Conservation (phyloP, 2,113 vertebrate species). For the Oplegnathus fasciatus region DNA sequence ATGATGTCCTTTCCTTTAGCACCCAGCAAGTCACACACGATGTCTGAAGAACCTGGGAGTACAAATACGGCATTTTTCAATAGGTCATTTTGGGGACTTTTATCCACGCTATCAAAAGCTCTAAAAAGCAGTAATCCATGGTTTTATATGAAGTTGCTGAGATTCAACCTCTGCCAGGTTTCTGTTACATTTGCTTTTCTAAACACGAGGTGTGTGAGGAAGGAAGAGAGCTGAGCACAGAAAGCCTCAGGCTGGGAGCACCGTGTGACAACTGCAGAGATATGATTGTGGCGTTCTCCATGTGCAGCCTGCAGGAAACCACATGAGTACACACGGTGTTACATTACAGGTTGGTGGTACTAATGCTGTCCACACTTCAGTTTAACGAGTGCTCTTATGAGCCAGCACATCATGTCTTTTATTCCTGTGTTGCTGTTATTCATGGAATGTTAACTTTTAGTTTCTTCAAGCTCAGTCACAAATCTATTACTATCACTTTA, state of each 20-base stretch:
- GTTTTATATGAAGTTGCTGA: background rate
- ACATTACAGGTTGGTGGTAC: background rate
- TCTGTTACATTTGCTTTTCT: too few relatives aligned
- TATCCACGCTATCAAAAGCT: background rate
- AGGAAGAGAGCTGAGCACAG: too few relatives aligned
- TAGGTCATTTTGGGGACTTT: conserved; percentile 65
- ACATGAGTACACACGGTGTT: background rate
- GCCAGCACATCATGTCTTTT: background rate
- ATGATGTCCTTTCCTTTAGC: conserved; percentile 96
- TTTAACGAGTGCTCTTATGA: too few relatives aligned
- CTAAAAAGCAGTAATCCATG: background rate
- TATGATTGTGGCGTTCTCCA: background rate
- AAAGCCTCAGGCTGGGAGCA: background rate
- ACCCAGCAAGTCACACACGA: conserved; percentile 92
- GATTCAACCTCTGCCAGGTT: too few relatives aligned
- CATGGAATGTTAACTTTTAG: background rate
- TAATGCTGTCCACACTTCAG: background rate
- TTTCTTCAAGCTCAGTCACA: background rate
- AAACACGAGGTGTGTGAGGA: too few relatives aligned
- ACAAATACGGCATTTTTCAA: conserved; percentile 83
- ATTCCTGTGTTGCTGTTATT: too few relatives aligned
- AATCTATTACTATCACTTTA: background rate
- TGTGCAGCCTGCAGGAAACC: background rate
- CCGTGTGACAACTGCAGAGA: background rate
- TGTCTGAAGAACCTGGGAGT: conserved; percentile 91